Conservation (phyloP, 1,140 invertebrate genomes). For the Subanguina moxae region DNA sequence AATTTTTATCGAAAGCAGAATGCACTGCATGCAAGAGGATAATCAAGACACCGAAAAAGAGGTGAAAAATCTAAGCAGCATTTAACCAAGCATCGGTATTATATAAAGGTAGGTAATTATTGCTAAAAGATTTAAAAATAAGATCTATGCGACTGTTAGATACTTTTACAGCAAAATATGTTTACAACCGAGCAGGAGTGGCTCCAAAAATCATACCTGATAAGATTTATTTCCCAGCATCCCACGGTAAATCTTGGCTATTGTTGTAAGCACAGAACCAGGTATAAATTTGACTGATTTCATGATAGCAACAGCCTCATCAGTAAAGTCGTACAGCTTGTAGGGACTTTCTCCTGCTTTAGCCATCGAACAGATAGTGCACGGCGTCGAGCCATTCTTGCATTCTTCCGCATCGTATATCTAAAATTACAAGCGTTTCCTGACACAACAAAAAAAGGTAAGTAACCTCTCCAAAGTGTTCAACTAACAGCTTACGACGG, state of each 20-base stretch:
- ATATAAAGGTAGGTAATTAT: no score
- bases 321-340: background rate
- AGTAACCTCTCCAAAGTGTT: conserved; percentile 46
- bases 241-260: background rate
- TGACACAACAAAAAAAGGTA: background rate
- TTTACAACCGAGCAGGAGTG: no score
- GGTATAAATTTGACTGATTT: background rate
- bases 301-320: background rate
- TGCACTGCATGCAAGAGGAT: no score
- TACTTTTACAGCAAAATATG: no score
- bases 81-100: no score
- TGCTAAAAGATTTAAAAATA: no score
- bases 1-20: no score
- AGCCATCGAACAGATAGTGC: background rate
- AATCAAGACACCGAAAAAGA: no score
- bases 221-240: background rate
- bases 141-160: no score
- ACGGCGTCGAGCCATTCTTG: background rate
- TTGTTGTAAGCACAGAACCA: background rate
- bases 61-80: no score
- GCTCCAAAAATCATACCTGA: no score
- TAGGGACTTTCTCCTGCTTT: background rate
- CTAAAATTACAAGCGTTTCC: no score
- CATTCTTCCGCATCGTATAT: conserved; percentile 1
- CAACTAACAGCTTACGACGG: conserved; percentile 41